Conservation (phyloP, 1,140 invertebrate genomes). For the Drosophila sucinea region DNA sequence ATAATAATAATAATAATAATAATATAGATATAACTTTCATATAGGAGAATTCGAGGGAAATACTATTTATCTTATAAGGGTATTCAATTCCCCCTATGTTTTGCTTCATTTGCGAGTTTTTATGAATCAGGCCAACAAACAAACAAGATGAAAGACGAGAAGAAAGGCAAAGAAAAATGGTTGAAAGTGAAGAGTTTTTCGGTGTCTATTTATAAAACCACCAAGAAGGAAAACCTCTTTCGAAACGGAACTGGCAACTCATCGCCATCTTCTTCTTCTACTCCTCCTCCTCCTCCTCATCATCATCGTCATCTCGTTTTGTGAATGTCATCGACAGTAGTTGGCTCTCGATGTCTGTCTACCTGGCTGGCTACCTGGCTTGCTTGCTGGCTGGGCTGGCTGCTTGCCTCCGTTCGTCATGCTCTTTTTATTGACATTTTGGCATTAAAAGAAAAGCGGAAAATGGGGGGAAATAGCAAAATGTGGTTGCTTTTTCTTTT, state of each 20-base stretch:
- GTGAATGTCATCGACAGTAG: slow-evolving; percentile 10
- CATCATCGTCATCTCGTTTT: slow-evolving; percentile 13
- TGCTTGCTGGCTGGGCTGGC: not conserved
- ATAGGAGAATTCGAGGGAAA: too few species aligned
- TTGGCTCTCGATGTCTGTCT: not conserved
- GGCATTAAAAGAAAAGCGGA: slow-evolving; percentile 5
- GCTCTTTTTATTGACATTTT: slow-evolving; percentile 21
- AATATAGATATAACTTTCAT: too few species aligned
- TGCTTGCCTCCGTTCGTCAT: slow-evolving; percentile 3
- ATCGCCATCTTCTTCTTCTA: not conserved
- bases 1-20: too few species aligned
- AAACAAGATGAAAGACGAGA: slow-evolving; percentile 6
- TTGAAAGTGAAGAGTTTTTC: slow-evolving; percentile 41
- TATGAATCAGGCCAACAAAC: slow-evolving; percentile 47
- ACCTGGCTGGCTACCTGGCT: not conserved
- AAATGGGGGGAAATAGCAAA: not conserved
- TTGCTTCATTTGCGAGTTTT: slow-evolving; percentile 11
- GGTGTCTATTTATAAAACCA: slow-evolving; percentile 49
- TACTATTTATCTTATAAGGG: not conserved
- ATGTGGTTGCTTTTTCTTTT: not conserved
- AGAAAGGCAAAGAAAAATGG: slow-evolving; percentile 44
- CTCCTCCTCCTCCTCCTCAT: slow-evolving; percentile 7
- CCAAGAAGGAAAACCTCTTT: slow-evolving; percentile 43
- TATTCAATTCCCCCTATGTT: slow-evolving; percentile 4
- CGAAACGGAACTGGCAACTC: slow-evolving; percentile 49